phyloP scores from a whole-genome alignment of 2,888 invertebrate genomes.

The Sphecodes monilicornis region DNA sequence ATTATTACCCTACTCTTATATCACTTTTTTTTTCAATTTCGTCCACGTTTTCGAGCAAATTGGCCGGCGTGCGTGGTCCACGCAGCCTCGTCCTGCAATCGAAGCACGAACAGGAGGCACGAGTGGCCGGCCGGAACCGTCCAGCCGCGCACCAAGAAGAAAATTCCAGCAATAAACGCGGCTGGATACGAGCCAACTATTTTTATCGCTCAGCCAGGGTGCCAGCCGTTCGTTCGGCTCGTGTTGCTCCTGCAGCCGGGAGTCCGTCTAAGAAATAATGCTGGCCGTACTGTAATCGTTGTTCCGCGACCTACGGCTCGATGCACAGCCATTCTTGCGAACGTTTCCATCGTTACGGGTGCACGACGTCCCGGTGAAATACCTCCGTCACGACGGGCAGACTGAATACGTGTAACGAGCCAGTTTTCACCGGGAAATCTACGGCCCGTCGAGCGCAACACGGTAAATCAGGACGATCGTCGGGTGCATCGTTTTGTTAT shows the following conservation, averaged over 20 bases:
- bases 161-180: constrained; percentile 72
- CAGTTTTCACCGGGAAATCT: constrained; percentile 29
- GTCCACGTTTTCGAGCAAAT: not conserved
- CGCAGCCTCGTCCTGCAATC: constrained; percentile 40
- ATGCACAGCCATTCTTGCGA: constrained; percentile 69
- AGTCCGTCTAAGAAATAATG: constrained; percentile 69
- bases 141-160: constrained; percentile 55
- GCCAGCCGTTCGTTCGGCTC: constrained; percentile 35
- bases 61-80: constrained; percentile 6
- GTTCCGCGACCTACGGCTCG: constrained; percentile 65
- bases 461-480: constrained; percentile 11
- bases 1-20: not conserved
- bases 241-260: constrained; percentile 37
- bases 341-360: constrained; percentile 64
- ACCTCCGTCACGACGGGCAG: constrained; percentile 39
- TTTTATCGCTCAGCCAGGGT: constrained; percentile 65
- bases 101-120: constrained; percentile 52
- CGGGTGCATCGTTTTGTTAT: not conserved
- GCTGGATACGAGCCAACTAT: constrained; percentile 71
- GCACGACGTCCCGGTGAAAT: constrained; percentile 51
- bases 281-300: constrained; percentile 65
- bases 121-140: constrained; percentile 44
- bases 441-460: not conserved
- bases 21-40: not conserved
- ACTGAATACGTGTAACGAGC: constrained; percentile 56